Percentiles rank a stretch among this genome's conserved stretches.
These are phyloP conservation scores for Vireo griseus DNA, from an alignment of 2,797 vertebrate species.

Conservation along the genomic window DNA sequence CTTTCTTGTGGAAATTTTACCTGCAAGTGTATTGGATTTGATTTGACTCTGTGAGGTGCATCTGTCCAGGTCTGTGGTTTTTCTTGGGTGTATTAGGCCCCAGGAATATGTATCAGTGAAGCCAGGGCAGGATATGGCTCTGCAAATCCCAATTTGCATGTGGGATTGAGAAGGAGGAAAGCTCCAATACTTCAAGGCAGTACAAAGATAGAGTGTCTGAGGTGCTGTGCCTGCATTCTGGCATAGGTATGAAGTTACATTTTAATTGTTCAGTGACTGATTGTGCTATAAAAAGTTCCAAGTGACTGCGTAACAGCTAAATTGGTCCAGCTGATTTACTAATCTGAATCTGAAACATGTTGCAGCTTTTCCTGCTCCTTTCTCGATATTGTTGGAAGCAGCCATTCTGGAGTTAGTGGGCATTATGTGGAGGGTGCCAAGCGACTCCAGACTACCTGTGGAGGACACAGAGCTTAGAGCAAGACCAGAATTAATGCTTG, in stretches of 20 bases:
- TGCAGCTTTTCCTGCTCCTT: neutral
- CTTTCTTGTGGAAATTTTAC: neutral
- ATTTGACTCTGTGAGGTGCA: neutral
- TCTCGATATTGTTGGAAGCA: rapidly evolving
- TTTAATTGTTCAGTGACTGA: neutral
- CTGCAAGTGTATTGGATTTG: neutral
- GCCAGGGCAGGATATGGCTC: neutral
- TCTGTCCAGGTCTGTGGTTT: neutral
- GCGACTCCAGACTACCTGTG: rapidly evolving
- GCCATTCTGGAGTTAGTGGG: neutral
- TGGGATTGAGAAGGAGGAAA: neutral
- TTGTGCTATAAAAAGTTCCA: neutral
- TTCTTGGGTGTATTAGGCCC: neutral
- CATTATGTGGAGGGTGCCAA: rapidly evolving
- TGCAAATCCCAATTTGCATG: rapidly evolving
- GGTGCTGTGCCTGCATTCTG: neutral
- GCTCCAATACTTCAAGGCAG: neutral
- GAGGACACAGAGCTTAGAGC: neutral
- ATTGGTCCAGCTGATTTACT: neutral
- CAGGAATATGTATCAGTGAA: neutral
- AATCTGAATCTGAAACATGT: neutral
- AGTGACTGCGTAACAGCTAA: neutral
- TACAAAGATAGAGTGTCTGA: neutral
- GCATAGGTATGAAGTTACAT: neutral
- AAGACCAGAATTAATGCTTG: neutral